A percentile compares a stretch with the other conserved stretches of the same genome.
phyloP scores from a whole-genome alignment of 2,113 vertebrate genomes.

The Eira barbara region DNA sequence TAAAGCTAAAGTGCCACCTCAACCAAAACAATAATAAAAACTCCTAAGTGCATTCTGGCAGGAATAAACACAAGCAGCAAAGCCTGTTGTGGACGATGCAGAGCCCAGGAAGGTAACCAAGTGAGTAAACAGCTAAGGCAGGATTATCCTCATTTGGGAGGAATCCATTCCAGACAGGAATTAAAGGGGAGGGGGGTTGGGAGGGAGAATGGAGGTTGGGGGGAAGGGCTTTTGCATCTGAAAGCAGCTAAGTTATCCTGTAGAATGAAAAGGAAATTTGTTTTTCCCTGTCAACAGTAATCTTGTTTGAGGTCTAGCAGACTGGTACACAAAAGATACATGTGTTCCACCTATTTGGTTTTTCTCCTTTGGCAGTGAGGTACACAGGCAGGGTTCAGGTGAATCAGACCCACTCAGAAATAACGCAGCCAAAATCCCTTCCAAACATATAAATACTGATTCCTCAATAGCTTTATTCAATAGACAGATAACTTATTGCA shows the following conservation, averaged over 20 bases:
- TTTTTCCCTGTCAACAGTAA: slow-evolving; percentile 48
- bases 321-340: slow-evolving; percentile 48
- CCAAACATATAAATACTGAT: neutral
- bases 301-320: slow-evolving; percentile 38
- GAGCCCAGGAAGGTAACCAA: slow-evolving; percentile 77
- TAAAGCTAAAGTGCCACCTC: slow-evolving; percentile 79
- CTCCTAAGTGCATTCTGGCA: slow-evolving; percentile 78
- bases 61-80: slow-evolving; percentile 78
- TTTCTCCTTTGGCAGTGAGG: slow-evolving; percentile 18
- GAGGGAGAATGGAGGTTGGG: neutral
- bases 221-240: slow-evolving; percentile 41
- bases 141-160: slow-evolving; percentile 72
- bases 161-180: slow-evolving; percentile 71
- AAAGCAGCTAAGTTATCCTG: slow-evolving; percentile 55
- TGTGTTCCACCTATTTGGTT: slow-evolving; percentile 23
- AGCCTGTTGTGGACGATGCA: slow-evolving; percentile 70
- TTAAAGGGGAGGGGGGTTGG: neutral
- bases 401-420: neutral
- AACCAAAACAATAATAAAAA: slow-evolving; percentile 80
- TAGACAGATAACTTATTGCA: neutral
- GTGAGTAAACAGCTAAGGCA: slow-evolving; percentile 79
- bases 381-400: neutral
- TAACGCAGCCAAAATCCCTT: neutral
- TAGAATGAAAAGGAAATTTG: slow-evolving; percentile 62
- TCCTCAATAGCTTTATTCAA: neutral